phyloP scores from a whole-genome alignment of 2,113 vertebrate genomes.

The Macroglossus sobrinus region DNA sequence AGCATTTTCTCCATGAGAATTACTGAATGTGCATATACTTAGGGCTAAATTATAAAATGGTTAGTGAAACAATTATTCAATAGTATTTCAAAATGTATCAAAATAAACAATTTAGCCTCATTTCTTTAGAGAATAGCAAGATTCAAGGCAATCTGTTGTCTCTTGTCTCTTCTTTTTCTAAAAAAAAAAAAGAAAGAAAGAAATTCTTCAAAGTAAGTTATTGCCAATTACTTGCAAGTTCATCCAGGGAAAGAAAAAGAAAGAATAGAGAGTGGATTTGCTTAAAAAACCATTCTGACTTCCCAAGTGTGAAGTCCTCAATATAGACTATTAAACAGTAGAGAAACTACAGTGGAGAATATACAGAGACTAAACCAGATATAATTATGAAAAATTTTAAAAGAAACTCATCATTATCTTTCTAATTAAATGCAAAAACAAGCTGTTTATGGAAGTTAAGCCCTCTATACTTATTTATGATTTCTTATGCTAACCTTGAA shows the following conservation, averaged over 20 bases:
- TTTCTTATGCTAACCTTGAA: background rate
- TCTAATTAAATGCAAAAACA: background rate
- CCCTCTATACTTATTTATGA: background rate
- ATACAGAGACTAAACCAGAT: background rate
- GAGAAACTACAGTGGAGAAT: background rate
- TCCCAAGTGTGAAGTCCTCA: background rate
- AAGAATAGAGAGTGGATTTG: background rate
- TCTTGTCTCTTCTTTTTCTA: background rate
- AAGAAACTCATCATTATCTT: background rate
- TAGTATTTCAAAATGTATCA: background rate
- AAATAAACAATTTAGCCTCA: conserved; percentile 49
- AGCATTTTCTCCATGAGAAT: background rate
- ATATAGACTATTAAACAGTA: background rate
- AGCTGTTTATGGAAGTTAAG: background rate
- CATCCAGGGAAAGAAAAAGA: background rate
- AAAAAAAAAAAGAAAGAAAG: background rate
- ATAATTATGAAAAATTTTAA: background rate
- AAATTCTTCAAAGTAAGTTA: conserved; percentile 34
- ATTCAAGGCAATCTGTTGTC: conserved; percentile 35
- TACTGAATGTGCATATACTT: background rate
- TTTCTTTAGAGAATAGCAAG: conserved; percentile 45
- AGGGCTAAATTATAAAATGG: conserved; percentile 25
- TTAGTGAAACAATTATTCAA: conserved; percentile 28
- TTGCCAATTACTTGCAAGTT: conserved; percentile 15
- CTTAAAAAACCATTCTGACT: background rate